Evolutionary conservation across 1,140 invertebrate species (phyloP), one percentile per base, ranked within the genome.

Genomic region (Lethocerus indicus): DNA sequence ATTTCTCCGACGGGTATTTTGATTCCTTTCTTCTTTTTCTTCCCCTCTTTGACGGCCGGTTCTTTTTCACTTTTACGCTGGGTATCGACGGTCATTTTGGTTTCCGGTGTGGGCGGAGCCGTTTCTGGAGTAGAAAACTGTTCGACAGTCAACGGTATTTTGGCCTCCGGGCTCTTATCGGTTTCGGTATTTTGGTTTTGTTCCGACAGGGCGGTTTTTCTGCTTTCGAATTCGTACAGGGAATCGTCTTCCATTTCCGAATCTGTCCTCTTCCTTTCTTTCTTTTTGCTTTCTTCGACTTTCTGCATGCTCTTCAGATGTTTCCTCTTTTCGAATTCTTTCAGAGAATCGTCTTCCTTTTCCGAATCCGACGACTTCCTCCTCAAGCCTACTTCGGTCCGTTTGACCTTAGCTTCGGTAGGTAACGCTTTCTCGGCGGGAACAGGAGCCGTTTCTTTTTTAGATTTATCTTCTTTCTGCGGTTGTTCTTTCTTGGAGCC

Each of bases 291-390:
- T 46, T 52, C 36, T 36, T 29, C 39, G 28, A 27, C 29, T n/a
- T n/a, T n/a, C n/a, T n/a, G n/a, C n/a, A n/a, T n/a, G n/a, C n/a
- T n/a, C n/a, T n/a, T n/a, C n/a, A n/a, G n/a, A n/a, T n/a, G n/a
- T 28, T 44, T 44, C n/a, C 42, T 26, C 29, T 28, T 6, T 42
- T 49, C 48, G 35, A 49, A 49, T 37, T 49, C 48, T 14, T 42
- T 25, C n/a, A 49, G 41, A 21, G 58, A 60, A 50, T 60, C 58
- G 47, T 60, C 58, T 44, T 58, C 57, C 46, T 53, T 54, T 48
- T 57, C 57, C 29, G 57, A 57, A 54, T 58, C 55, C 20, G 50
- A 50, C 13, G 58, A 58, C 39, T 51, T 55, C 18, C 41, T 54
- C 49, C 54, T 57, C 39, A 37, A 47, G 26, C 32, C 23, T 21